These are phyloP conservation scores for Misgurnus anguillicaudatus DNA, from an alignment of 2,113 vertebrate species.

Conservation along the genomic window DNA sequence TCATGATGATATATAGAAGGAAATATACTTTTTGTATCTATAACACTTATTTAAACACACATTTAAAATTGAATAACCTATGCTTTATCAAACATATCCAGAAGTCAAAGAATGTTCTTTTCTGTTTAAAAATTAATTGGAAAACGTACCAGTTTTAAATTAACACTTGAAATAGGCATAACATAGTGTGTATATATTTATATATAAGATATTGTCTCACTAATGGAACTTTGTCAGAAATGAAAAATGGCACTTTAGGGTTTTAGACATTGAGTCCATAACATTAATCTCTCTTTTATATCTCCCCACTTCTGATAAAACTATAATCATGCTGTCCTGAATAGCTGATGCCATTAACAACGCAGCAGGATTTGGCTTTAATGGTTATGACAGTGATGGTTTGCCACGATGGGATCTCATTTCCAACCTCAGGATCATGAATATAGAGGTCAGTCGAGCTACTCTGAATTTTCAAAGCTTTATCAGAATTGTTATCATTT, in stretches of 20 bases:
- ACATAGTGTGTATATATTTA: too few relatives aligned
- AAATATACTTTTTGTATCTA: not conserved
- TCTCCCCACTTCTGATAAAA: not conserved
- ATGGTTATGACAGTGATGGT: slow-evolving; percentile 85
- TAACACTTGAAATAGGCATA: not conserved
- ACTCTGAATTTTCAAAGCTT: not conserved
- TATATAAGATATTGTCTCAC: too few relatives aligned
- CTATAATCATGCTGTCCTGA: slow-evolving; percentile 40
- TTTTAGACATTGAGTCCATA: too few relatives aligned
- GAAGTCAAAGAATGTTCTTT: not conserved
- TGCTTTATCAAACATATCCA: not conserved
- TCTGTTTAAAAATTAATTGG: too few relatives aligned
- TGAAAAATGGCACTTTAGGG: too few relatives aligned
- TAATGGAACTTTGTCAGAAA: too few relatives aligned
- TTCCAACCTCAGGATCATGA: slow-evolving; percentile 89
- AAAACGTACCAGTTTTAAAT: too few relatives aligned
- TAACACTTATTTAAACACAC: not conserved
- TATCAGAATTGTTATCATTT: slow-evolving; percentile 9
- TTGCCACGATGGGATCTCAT: slow-evolving; percentile 87
- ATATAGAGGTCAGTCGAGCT: slow-evolving; percentile 84
- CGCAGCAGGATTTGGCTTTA: slow-evolving; percentile 92
- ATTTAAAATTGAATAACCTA: not conserved
- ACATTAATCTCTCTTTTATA: not conserved
- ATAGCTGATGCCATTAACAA: slow-evolving; percentile 95
- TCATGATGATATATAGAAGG: not conserved